Evolutionary conservation across 2,113 vertebrate species (phyloP), one percentile per base, ranked within the genome.

Genomic region (Colaptes auratus): DNA sequence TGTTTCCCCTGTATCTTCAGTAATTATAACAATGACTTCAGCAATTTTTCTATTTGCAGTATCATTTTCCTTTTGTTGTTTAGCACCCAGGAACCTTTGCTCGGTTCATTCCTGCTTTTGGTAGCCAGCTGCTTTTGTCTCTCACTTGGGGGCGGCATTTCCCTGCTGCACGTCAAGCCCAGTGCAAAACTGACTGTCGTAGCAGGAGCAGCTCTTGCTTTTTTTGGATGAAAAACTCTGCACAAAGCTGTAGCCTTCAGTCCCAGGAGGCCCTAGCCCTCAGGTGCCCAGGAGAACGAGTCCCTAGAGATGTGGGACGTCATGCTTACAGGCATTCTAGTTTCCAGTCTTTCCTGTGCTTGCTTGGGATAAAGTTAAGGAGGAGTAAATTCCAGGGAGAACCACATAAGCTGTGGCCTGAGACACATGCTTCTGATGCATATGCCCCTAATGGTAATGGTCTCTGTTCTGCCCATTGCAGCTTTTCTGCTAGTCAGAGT

Each of bases 121-220:
- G 84, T 77, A 59, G 66, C 86, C 77, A 36, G 90, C 83, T 95
- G 90, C 52, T 66, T 94, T 70, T 67, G 71, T 90, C 83, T 95
- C 64, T 92, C 94, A 89, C 96, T 93, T 90, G 95, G 74, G 90
- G 93, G 93, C 46, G 77, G 91, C 91, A 96, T 95, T 96, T 95
- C 88, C 48, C 74, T 88, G 90, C 89, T 33, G 64, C 76, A 42
- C 84, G 18, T 85, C 79, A 52, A 52, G 17, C 66, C 91, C 89
- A 58, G 60, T 36, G 30, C 77, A 63, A 83, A 85, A 72, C 42
- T 64, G 71, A 59, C 60, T 56, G 84, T 82, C 30, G 4, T 36
- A 56, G 35, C 63, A 52, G 79, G 31, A 76, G 66, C 89, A 90
- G 72, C 59, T 72, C 63, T 63, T 79, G 70, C 6, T 71, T 44